Conservation (phyloP, 2,113 vertebrate genomes). For the Natator depressus region DNA sequence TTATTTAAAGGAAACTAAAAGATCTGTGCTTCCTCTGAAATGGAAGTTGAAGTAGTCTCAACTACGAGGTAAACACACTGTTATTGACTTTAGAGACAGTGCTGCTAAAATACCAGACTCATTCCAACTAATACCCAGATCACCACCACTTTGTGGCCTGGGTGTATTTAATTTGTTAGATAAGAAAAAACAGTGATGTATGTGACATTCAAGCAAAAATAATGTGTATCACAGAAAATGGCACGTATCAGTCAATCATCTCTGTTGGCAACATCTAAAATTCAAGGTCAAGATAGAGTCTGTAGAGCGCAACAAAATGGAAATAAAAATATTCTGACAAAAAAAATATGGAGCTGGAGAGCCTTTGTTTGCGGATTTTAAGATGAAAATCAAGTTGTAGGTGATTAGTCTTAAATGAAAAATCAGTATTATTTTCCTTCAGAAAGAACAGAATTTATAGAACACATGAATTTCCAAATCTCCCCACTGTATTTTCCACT, state of each 20-base stretch:
- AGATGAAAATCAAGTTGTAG: neutral
- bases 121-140: neutral
- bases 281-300: neutral
- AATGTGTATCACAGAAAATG: neutral
- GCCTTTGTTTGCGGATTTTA: neutral
- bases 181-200: neutral
- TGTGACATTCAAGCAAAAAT: neutral
- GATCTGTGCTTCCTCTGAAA: conserved; percentile 18
- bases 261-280: neutral
- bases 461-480: neutral
- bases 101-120: neutral
- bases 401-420: conserved; percentile 14
- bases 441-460: neutral
- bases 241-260: neutral
- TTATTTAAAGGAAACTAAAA: conserved; percentile 49
- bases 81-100: neutral
- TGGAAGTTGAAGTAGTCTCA: neutral
- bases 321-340: neutral
- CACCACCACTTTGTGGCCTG: neutral
- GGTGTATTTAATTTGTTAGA: neutral
- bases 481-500: too few species aligned
- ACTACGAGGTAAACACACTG: neutral
- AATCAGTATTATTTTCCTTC: neutral
- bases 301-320: neutral
- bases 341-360: neutral